phyloP scores from a whole-genome alignment of 2,113 vertebrate genomes.

The pig (Sus scrofa) region T2T-Sscrofa CM000824.6:68367501-68368000 shows the following conservation, averaged over 20 bases:
- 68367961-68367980: background rate
- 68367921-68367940: background rate
- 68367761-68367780: background rate
- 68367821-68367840: no score
- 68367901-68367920: background rate
- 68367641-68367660: background rate
- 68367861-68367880: background rate
- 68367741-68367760: background rate
- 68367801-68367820: background rate
- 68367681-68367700: background rate
- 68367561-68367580: background rate
- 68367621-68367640: accelerated
- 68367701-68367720: background rate
- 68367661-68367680: background rate
- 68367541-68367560: background rate
- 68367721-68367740: background rate
- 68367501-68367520: no score
- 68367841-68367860: background rate
- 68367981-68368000: background rate
- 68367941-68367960: background rate
- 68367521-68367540: background rate
- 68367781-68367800: background rate
- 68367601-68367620: background rate
- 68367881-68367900: background rate
- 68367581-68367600: background rate